These are phyloP conservation scores for Drosophila virilis DNA, from an alignment of 1,140 invertebrate species.

Conservation along the genomic window DNA sequence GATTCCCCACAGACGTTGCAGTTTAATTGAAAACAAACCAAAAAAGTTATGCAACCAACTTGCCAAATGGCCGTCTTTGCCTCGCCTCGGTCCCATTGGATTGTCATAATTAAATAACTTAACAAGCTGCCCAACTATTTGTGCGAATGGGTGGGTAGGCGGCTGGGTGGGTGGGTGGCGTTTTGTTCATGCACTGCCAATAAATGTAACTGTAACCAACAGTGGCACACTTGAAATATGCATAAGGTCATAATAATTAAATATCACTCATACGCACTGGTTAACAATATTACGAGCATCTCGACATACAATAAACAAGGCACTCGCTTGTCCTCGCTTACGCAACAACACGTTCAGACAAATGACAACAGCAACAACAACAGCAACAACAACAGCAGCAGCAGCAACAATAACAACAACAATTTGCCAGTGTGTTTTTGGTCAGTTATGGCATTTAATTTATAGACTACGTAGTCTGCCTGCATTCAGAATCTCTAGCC, in stretches of 20 bases:
- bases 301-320: conserved; percentile 56
- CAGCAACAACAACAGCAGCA: conserved; percentile 4
- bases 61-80: conserved; percentile 3
- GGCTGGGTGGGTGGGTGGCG: neutral
- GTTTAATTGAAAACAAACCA: conserved; percentile 42
- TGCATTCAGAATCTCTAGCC: conserved; percentile 26
- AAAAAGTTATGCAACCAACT: conserved; percentile 32
- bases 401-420: conserved; percentile 26
- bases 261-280: conserved; percentile 77
- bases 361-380: conserved; percentile 46
- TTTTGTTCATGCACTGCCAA: conserved; percentile 18
- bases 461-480: conserved; percentile 61
- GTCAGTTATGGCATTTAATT: conserved; percentile 64
- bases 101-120: conserved; percentile 56
- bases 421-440: conserved; percentile 69
- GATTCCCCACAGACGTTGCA: conserved; percentile 11
- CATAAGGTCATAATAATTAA: conserved; percentile 64
- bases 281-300: conserved; percentile 42
- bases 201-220: conserved; percentile 29
- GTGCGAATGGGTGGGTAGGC: neutral
- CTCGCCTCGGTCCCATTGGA: conserved; percentile 26
- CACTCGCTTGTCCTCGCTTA: conserved; percentile 54
- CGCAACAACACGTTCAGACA: conserved; percentile 64
- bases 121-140: conserved; percentile 36
- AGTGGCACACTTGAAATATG: conserved; percentile 34